Base-by-base conservation (phyloP, 2,113 vertebrate genomes). In the Gymnobelideus leadbeateri region DNA sequence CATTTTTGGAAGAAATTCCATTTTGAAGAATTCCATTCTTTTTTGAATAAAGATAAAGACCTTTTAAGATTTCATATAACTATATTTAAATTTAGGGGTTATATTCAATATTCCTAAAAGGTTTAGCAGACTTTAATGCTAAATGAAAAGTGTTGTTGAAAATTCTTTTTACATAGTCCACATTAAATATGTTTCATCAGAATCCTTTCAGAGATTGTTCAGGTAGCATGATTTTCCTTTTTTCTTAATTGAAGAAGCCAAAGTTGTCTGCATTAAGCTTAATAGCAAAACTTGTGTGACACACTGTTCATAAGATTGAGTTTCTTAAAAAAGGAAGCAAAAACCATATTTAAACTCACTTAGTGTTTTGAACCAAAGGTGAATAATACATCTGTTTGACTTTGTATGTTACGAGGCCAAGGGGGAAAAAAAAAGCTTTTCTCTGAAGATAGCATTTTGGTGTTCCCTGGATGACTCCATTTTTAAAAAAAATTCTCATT, bases 271-370 rank as follows among this genome's bases (percentile, higher is more conserved):
- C 57, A 23, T 92, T 94, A 26, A 95, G 61, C 94, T 96, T 92
- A 89, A 95, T 57, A 96, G 37, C 25, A 68, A 95, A 92, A 91
- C 54, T 37, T 95, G 9, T 25, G 1, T 94, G 46, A 94, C 91
- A 68, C 37, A 89, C 77, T 51, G 5, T 31, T 96, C 93, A 26
- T 84, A 84, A 84, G 68, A 84, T 6, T 84, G 68, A 43, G n/a
- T 53, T 50, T 92, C 25, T 94, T 93, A 92, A 95, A 91, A 90
- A 37, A 84, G 50, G 16, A 10, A 55, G 28, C 51, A 94, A 95
- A 91, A 93, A 47, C 50, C 7, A 96, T 93, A 84, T 96, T 49
- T 93, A 19, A 46, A 46, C 89, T 47, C 51, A 94, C 97, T 52
- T n/a, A 55, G n/a, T 96, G 43, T 94, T 46, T 95, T 95, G n/a